Evolutionary conservation across 2,113 vertebrate genomes (phyloP).

Genomic region (Leucopternis melanops): DNA sequence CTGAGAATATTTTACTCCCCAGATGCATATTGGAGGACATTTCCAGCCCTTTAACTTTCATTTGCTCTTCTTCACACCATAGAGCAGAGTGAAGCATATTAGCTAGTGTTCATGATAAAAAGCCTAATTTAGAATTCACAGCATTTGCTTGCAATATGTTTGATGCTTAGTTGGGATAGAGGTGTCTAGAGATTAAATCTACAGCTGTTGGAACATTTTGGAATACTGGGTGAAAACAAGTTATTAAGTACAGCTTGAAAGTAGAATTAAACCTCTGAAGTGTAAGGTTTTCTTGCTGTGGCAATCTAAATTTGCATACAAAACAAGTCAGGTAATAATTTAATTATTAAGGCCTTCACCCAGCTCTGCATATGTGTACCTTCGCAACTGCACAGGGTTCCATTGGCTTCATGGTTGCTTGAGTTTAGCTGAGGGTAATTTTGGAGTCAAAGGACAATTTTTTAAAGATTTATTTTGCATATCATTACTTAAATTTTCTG

Average conservation of each 20-base stretch:
- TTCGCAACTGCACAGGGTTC: neutral
- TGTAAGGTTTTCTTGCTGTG: neutral
- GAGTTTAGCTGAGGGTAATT: neutral
- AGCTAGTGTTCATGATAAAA: neutral
- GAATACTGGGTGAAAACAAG: neutral
- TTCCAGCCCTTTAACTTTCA: neutral
- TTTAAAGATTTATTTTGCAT: neutral
- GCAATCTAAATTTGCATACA: neutral
- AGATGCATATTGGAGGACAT: neutral
- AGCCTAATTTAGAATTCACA: neutral
- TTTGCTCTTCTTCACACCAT: neutral
- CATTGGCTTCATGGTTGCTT: neutral
- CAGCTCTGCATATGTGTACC: neutral
- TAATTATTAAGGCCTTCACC: neutral
- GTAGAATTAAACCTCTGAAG: neutral
- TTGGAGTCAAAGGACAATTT: neutral
- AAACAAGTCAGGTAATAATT: neutral
- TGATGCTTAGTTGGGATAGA: neutral
- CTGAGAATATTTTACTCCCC: neutral
- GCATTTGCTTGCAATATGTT: neutral
- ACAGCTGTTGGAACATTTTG: neutral
- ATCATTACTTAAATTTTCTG: neutral
- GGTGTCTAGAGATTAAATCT: constrained; percentile 6
- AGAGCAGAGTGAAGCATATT: neutral
- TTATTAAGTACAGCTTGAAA: neutral